Conservation (phyloP, 2,797 vertebrate genomes). For the Liasis olivaceus region DNA sequence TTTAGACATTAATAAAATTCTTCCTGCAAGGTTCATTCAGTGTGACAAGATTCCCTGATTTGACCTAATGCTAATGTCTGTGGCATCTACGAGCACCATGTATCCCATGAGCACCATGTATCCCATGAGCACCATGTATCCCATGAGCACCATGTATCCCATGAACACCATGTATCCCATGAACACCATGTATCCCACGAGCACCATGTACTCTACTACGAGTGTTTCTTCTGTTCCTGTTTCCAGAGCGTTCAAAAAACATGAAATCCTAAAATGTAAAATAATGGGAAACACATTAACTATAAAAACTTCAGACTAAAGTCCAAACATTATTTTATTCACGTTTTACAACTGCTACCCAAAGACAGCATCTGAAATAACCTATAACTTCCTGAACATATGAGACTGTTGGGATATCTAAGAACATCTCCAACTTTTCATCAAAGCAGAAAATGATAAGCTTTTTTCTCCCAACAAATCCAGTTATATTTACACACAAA, state of each 20-base stretch:
- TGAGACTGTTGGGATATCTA: too few relatives aligned
- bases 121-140: not conserved
- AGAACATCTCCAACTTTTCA: not conserved
- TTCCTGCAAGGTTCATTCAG: not conserved
- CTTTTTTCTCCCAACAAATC: too few relatives aligned
- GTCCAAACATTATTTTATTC: not conserved
- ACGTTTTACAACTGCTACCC: not conserved
- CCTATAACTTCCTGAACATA: not conserved
- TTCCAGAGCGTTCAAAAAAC: slow-evolving; percentile 64
- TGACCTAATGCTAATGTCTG: not conserved
- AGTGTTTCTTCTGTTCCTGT: not conserved
- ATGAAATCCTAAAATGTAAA: slow-evolving; percentile 66
- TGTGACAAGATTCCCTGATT: not conserved
- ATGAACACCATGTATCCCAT: not conserved
- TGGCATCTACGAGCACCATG: too few relatives aligned
- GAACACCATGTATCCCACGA: not conserved
- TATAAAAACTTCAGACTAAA: not conserved
- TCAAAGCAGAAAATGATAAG: too few relatives aligned
- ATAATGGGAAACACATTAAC: not conserved
- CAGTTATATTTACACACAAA: not conserved
- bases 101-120: not conserved
- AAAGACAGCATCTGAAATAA: not conserved
- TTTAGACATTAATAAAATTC: not conserved
- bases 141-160: not conserved
- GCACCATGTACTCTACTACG: not conserved